A percentile compares a stretch with the other conserved stretches of the same genome.
Conservation (phyloP, 1,140 invertebrate genomes). For the Diachasmimorpha longicaudata region DNA sequence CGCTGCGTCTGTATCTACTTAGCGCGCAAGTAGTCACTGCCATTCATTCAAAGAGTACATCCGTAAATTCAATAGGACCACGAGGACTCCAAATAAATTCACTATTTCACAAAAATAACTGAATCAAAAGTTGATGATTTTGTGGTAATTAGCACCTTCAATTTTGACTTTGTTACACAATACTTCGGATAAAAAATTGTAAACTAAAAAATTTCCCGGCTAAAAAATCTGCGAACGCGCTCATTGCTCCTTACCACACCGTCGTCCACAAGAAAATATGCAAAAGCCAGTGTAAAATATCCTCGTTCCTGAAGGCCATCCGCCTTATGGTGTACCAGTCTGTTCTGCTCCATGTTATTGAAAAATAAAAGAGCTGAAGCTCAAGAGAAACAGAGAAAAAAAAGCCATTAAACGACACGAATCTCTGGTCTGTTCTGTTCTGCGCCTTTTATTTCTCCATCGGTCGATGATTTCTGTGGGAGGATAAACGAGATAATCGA, state of each 20-base stretch:
- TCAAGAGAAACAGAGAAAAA: neutral
- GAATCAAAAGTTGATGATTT: neutral
- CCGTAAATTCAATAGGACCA: too few species aligned
- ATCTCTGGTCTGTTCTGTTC: neutral
- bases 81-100: too few species aligned
- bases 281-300: conserved; percentile 1
- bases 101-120: neutral
- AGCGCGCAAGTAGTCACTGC: neutral
- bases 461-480: conserved; percentile 11
- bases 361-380: neutral
- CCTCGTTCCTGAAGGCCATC: neutral
- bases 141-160: neutral
- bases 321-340: neutral
- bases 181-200: neutral
- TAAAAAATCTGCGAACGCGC: neutral
- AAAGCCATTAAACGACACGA: conserved; percentile 1
- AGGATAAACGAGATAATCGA: conserved; percentile 17
- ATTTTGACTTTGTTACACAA: neutral
- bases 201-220: neutral
- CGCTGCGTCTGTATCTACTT: neutral
- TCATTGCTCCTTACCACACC: neutral
- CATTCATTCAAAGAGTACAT: too few species aligned
- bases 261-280: neutral
- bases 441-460: conserved; percentile 7
- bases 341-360: neutral